phyloP scores from a whole-genome alignment of 2,113 vertebrate genomes.

The Phaethon lepturus region DNA sequence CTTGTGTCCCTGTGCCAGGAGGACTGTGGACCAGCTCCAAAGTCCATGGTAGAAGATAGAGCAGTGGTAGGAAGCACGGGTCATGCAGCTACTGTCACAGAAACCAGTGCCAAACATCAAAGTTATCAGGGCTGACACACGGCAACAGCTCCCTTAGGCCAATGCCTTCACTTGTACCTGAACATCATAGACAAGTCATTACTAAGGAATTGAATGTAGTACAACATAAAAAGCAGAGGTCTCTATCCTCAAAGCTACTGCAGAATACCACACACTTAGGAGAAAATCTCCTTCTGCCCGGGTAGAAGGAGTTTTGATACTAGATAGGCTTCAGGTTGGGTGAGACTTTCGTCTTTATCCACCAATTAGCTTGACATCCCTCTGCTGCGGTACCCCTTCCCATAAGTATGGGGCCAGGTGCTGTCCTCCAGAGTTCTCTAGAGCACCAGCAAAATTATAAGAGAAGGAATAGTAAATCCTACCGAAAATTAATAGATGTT shows the following conservation, averaged over 20 bases:
- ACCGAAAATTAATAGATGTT: neutral
- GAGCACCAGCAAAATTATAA: neutral
- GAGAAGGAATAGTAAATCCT: neutral
- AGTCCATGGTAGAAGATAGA: neutral
- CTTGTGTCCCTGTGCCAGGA: neutral
- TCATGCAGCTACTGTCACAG: neutral
- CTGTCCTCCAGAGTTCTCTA: neutral
- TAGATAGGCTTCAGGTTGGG: neutral
- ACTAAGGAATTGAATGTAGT: neutral
- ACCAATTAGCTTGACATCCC: neutral
- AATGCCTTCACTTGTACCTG: neutral
- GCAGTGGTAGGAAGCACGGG: accelerated
- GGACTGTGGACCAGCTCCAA: neutral
- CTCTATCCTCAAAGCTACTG: neutral
- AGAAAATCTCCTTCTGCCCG: neutral
- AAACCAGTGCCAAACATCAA: neutral
- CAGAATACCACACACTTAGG: neutral
- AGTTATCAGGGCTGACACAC: neutral
- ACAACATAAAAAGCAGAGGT: neutral
- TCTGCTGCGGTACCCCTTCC: neutral
- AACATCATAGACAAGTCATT: neutral
- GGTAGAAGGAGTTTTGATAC: neutral
- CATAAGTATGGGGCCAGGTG: neutral
- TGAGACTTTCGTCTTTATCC: neutral
- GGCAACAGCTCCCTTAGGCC: neutral